Percentiles rank a stretch among this genome's conserved stretches.
phyloP scores from a whole-genome alignment of 2,113 vertebrate genomes.

The Phylloscopus whistleri region DNA sequence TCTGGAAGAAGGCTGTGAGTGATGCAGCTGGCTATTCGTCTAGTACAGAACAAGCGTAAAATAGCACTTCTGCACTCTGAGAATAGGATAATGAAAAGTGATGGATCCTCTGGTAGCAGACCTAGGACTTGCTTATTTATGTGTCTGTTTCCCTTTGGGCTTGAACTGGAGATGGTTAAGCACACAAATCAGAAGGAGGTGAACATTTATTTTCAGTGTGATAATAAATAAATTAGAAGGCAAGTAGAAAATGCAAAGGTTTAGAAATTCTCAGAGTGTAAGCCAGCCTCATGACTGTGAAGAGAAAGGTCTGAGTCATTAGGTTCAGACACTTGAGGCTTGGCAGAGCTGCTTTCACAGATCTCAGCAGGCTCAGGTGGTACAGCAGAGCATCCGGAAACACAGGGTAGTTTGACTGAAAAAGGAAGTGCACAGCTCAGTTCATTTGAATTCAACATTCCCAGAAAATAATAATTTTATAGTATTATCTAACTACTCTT shows the following conservation, averaged over 20 bases:
- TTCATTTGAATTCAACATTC: not conserved
- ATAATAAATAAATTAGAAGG: constrained; percentile 29
- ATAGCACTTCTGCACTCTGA: not conserved
- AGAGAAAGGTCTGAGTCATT: not conserved
- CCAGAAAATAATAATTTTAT: not conserved
- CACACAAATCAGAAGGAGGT: not conserved
- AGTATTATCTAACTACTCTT: not conserved
- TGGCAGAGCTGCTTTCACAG: not conserved
- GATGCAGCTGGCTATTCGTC: not conserved
- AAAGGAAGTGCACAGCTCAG: not conserved
- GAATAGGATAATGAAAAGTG: not conserved
- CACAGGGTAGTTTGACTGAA: not conserved
- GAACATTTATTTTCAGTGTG: constrained; percentile 7
- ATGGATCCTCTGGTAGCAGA: not conserved
- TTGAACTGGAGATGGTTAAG: constrained; percentile 27
- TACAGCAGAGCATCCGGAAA: not conserved
- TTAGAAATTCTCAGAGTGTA: not conserved
- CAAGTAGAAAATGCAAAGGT: not conserved
- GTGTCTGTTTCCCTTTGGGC: not conserved
- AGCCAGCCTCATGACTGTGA: not conserved
- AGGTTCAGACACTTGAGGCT: not conserved
- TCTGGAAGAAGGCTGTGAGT: not conserved
- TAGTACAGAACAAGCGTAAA: not conserved
- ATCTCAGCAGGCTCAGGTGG: not conserved
- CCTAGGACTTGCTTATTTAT: not conserved